Conservation (phyloP, 2,113 vertebrate species). For the Hylia prasina region DNA sequence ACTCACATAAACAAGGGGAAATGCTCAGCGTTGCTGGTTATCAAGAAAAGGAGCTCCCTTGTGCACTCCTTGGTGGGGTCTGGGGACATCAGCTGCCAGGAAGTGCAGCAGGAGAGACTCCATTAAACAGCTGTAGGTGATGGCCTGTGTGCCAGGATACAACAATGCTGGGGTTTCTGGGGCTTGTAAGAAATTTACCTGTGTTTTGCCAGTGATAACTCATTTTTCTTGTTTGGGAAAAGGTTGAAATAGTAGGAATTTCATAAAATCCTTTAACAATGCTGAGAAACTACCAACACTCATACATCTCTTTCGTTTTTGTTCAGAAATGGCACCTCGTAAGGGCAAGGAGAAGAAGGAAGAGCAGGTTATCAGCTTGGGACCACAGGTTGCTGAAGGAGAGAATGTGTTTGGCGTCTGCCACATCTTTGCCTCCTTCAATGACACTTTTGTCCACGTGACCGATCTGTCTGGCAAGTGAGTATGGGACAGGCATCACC, state of each 20-base stretch:
- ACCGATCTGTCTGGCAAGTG: conserved; percentile 99
- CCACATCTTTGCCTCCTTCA: conserved; percentile 99
- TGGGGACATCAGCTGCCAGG: background rate
- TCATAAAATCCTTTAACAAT: fast-evolving
- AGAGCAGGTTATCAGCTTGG: conserved; percentile 97
- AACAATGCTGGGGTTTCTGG: fast-evolving
- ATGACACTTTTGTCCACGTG: conserved; percentile 96
- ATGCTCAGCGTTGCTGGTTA: background rate
- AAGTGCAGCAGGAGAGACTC: background rate
- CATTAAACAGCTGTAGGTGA: fast-evolving
- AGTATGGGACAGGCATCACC: conserved; percentile 41
- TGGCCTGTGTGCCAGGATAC: background rate
- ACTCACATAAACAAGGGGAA: fast-evolving
- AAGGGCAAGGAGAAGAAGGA: conserved; percentile 99
- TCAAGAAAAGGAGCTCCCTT: fast-evolving
- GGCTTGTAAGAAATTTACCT: fast-evolving
- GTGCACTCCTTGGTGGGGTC: fast-evolving
- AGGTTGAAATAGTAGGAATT: background rate
- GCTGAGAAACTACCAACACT: fast-evolving
- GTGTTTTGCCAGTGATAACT: fast-evolving
- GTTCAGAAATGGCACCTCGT: conserved; percentile 92
- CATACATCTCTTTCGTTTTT: background rate
- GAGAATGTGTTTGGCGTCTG: conserved; percentile 98
- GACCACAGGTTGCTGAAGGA: conserved; percentile 96
- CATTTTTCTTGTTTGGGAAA: background rate